Evolutionary conservation across 2,797 vertebrate genomes (phyloP).

Genomic region (Gouania willdenowi): DNA sequence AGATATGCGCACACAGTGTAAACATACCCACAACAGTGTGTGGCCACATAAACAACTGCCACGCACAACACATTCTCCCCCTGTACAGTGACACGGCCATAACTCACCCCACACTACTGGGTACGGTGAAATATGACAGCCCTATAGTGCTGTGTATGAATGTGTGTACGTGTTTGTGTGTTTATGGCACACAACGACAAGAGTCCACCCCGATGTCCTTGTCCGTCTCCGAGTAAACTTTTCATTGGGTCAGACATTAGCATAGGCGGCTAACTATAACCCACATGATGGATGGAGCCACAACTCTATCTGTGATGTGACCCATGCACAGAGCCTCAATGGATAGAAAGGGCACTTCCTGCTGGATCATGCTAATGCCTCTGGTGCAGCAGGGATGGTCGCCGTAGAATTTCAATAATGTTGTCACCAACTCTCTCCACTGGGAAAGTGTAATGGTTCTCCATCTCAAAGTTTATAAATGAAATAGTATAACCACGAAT

Average conservation of each 20-base stretch:
- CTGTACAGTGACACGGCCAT: constrained; percentile 73
- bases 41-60: constrained; percentile 47
- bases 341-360: constrained; percentile 74
- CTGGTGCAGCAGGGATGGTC: constrained; percentile 43
- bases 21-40: constrained; percentile 35
- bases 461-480: neutral
- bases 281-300: constrained; percentile 75
- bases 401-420: constrained; percentile 64
- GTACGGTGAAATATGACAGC: constrained; percentile 77
- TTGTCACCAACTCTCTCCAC: constrained; percentile 35
- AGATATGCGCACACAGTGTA: constrained; percentile 24
- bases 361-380: constrained; percentile 72
- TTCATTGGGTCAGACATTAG: constrained; percentile 74
- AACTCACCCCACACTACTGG: constrained; percentile 73
- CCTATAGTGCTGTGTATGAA: constrained; percentile 37
- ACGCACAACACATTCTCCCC: constrained; percentile 37
- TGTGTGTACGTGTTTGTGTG: constrained; percentile 23
- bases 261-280: constrained; percentile 75
- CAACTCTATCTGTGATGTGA: constrained; percentile 75
- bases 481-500: neutral
- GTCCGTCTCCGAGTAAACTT: constrained; percentile 77
- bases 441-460: constrained; percentile 24
- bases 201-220: constrained; percentile 77
- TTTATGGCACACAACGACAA: constrained; percentile 60
- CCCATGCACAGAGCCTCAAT: constrained; percentile 68